Base-by-base conservation (phyloP, 2,888 invertebrate species). In the Leptinotarsa rubiginosa region DNA sequence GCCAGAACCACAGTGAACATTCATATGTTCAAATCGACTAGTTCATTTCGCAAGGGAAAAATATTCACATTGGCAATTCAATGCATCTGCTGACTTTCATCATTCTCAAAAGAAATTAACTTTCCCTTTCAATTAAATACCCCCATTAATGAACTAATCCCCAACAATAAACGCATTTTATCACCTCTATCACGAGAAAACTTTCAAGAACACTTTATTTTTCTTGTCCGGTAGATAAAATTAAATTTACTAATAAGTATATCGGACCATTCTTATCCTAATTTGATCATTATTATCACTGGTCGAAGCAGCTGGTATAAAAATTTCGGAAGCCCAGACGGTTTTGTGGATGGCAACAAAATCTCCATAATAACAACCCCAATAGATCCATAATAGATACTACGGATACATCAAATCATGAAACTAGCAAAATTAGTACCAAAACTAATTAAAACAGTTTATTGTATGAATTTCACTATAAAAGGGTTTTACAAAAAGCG, bases 271-370 rank as follows among this genome's bases (percentile, higher is more conserved):
- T 56, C 41, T 68, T 54, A n/a, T 68, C 54, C 56, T 68, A 54
- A 68, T 68, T 68, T 47, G 68, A 56, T 20, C 54, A 56, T 47
- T n/a, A 54, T 54, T 68, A 68, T 68, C 68, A 56, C 15, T 47
- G 18, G 18, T n/a, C 68, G 18, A 31, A 16, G 68, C 68, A 68
- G 68, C 68, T 68, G 68, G 56, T 31, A 47, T 68, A 54, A 25
- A 16, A 47, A 50, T 68, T 68, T 54, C 68, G 15, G 20, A 3
- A 68, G 41, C 12, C 68, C 68, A 68, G 68, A 68, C 56, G 68
- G 54, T 68, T 0, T 0, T 54, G 18, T 41, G n/a, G 41, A 62
- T 62, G 22, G 25, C 16, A 13, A n/a, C 62, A 62, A 62, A 62
- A 62, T 62, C 62, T 62, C 18, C 62, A 31, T n/a, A 41, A 4